Evolutionary conservation across 2,113 vertebrate species (phyloP).

Genomic region (Crotophaga sulcirostris): DNA sequence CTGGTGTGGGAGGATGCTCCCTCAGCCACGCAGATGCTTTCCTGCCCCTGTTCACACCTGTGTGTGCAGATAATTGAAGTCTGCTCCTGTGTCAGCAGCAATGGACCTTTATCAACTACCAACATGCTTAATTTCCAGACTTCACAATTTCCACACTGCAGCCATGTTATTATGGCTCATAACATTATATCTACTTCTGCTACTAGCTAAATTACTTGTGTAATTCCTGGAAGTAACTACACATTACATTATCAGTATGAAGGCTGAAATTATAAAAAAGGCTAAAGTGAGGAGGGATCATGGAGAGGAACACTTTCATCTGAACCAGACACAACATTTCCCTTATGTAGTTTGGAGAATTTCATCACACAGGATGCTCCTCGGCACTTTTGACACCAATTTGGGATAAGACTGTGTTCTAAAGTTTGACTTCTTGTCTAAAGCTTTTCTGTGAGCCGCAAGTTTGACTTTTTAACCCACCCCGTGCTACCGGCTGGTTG

Average conservation of each 20-base stretch:
- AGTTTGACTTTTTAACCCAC: background rate
- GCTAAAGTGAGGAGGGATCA: background rate
- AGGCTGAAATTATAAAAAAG: background rate
- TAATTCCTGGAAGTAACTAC: background rate
- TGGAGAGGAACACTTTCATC: background rate
- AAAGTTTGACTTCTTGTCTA: too few relatives aligned
- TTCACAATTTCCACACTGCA: background rate
- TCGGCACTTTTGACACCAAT: background rate
- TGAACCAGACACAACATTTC: background rate
- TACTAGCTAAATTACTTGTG: background rate
- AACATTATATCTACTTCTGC: background rate
- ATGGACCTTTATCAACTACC: background rate
- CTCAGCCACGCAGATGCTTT: background rate
- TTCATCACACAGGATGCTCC: background rate
- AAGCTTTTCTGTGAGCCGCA: background rate
- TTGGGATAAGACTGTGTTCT: rapidly evolving
- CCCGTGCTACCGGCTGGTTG: rapidly evolving
- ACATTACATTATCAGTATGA: background rate
- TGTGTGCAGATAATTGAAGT: background rate
- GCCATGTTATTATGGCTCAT: background rate
- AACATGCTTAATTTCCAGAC: background rate
- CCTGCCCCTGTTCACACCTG: background rate
- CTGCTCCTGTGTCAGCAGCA: background rate
- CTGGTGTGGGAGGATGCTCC: background rate
- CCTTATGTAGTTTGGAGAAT: background rate